Conservation (phyloP, 2,888 invertebrate species). For the Endomychus coccineus region DNA sequence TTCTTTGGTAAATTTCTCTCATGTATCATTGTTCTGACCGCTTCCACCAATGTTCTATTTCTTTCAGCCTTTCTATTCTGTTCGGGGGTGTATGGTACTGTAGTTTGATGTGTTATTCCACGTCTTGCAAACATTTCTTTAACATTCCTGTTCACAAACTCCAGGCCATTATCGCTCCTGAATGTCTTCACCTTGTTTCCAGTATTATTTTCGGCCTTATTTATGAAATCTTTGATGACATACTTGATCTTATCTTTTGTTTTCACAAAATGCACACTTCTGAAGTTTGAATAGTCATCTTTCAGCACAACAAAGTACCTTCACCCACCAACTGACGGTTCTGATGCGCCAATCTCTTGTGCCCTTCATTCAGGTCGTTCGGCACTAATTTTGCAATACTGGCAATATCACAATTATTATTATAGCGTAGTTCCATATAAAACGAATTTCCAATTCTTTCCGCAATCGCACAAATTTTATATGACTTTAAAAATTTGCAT, state of each 20-base stretch:
- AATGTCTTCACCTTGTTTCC: constrained; percentile 25
- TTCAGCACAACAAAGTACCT: constrained; percentile 20
- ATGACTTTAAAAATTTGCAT: constrained; percentile 5
- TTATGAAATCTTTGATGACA: constrained; percentile 21
- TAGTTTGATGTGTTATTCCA: constrained; percentile 30
- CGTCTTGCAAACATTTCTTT: constrained; percentile 18
- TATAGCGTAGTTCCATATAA: no score
- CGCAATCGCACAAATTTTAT: constrained; percentile 6
- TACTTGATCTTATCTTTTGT: constrained; percentile 20
- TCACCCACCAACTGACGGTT: constrained; percentile 15
- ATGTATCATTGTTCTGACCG: constrained; percentile 27
- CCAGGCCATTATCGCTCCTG: constrained; percentile 29
- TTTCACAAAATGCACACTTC: constrained; percentile 22
- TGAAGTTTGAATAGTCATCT: constrained; percentile 22
- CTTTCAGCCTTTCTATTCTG: constrained; percentile 37
- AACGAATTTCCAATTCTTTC: constrained; percentile 1
- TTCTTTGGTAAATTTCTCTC: constrained; percentile 22
- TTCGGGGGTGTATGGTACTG: constrained; percentile 32
- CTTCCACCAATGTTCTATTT: constrained; percentile 33
- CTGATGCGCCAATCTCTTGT: no score
- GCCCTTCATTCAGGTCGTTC: no score
- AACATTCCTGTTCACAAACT: constrained; percentile 27
- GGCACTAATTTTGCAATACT: no score
- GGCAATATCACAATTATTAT: no score
- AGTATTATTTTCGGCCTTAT: constrained; percentile 26